Conservation (phyloP, 2,888 invertebrate species). For the Branchinecta sandiegonensis region DNA sequence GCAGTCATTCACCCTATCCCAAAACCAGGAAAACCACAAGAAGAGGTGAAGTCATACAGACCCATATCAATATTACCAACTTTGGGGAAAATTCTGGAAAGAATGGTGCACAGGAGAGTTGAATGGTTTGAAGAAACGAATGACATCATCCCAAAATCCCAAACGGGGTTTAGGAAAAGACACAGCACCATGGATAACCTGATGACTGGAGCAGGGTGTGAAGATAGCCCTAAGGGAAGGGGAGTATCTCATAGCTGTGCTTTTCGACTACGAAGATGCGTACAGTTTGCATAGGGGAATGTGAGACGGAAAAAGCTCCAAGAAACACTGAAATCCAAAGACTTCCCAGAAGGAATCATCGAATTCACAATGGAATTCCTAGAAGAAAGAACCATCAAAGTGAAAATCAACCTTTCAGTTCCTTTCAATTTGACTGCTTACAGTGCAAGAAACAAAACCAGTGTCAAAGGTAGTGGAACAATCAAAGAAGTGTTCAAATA, state of each 20-base stretch:
- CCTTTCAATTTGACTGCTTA: too few relatives aligned
- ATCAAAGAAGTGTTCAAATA: too few relatives aligned
- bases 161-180: background rate
- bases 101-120: background rate
- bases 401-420: too few relatives aligned
- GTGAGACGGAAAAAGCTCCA: background rate
- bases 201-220: background rate
- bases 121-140: background rate
- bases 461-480: too few relatives aligned
- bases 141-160: background rate
- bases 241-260: background rate
- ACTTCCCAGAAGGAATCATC: background rate
- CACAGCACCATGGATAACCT: background rate
- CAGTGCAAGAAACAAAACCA: too few relatives aligned
- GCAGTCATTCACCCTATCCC: background rate
- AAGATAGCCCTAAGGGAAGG: background rate
- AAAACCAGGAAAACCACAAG: background rate
- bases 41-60: background rate
- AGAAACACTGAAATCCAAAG: background rate
- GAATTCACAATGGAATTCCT: too few relatives aligned
- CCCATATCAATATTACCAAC: conserved; percentile 4
- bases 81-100: background rate
- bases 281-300: too few relatives aligned
- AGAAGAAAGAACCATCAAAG: too few relatives aligned
- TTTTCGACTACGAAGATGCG: background rate